phyloP scores from a whole-genome alignment of 1,140 invertebrate genomes.

The Sitodiplosis mosellana region DNA sequence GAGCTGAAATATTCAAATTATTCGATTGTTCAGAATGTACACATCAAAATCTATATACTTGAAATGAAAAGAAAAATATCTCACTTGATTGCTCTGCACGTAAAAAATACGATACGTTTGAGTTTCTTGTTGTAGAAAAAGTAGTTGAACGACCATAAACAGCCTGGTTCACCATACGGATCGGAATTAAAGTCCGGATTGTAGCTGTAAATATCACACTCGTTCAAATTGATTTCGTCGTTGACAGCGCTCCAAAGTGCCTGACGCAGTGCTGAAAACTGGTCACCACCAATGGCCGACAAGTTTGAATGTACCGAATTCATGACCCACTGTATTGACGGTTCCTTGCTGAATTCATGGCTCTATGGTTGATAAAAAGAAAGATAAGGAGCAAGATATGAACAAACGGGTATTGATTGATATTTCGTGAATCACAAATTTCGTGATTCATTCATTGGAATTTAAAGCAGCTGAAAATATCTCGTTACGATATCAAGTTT shows the following conservation, averaged over 20 bases:
- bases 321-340: constrained; percentile 77
- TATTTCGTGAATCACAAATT: too few species aligned
- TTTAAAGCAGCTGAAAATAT: too few species aligned
- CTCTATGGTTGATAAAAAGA: constrained; percentile 32
- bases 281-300: constrained; percentile 65
- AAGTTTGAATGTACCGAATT: constrained; percentile 78
- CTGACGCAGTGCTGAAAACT: constrained; percentile 56
- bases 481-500: background rate
- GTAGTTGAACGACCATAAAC: constrained; percentile 98
- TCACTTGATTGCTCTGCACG: constrained; percentile 84
- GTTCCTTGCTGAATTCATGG: constrained; percentile 92
- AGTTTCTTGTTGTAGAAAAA: constrained; percentile 97
- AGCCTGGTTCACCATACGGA: constrained; percentile 95
- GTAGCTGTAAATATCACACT: constrained; percentile 96
- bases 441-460: too few species aligned
- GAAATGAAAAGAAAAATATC: too few species aligned
- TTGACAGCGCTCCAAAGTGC: constrained; percentile 83
- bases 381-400: constrained; percentile 4
- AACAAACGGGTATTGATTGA: too few species aligned
- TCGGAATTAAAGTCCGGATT: constrained; percentile 91
- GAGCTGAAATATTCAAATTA: too few species aligned
- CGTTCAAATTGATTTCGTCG: constrained; percentile 71
- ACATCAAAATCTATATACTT: background rate
- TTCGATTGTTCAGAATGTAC: background rate
- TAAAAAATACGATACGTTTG: constrained; percentile 95